Evolutionary conservation across 2,888 invertebrate species (phyloP).

Genomic region (Netelia virgata): DNA sequence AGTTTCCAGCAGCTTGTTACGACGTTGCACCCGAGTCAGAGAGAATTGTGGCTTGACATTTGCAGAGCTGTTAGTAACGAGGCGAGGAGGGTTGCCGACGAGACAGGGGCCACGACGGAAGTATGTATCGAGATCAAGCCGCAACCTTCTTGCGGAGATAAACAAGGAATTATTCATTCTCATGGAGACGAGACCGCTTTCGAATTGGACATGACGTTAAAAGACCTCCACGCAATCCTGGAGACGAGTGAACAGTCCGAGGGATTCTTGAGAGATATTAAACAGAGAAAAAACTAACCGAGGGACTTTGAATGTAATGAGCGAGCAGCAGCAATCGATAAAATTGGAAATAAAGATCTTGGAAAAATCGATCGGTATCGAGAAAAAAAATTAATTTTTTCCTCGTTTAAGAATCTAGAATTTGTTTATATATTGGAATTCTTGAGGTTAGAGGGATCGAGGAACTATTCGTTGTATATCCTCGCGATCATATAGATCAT

Average conservation of each 20-base stretch:
- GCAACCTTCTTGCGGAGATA: conserved; percentile 21
- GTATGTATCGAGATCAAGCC: conserved; percentile 77
- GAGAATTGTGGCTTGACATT: conserved; percentile 74
- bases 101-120: conserved; percentile 71
- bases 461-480: neutral
- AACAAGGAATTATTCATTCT: conserved; percentile 31
- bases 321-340: neutral
- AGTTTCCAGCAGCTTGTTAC: conserved; percentile 72
- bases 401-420: neutral
- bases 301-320: neutral
- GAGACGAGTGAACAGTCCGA: conserved; percentile 10
- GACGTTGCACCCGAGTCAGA: conserved; percentile 72
- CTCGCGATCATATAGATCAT: neutral
- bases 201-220: conserved; percentile 76
- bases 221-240: conserved; percentile 70
- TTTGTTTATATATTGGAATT: neutral
- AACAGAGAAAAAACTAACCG: conserved; percentile 1
- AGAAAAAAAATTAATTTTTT: neutral
- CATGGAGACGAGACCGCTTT: conserved; percentile 72
- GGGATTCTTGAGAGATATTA: neutral
- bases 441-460: neutral
- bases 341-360: neutral
- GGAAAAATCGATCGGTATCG: neutral
- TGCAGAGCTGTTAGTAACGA: conserved; percentile 74
- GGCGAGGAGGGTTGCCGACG: conserved; percentile 66